Evolutionary conservation across 2,797 vertebrate species (phyloP).

Genomic region (Notolepis coatsorum): DNA sequence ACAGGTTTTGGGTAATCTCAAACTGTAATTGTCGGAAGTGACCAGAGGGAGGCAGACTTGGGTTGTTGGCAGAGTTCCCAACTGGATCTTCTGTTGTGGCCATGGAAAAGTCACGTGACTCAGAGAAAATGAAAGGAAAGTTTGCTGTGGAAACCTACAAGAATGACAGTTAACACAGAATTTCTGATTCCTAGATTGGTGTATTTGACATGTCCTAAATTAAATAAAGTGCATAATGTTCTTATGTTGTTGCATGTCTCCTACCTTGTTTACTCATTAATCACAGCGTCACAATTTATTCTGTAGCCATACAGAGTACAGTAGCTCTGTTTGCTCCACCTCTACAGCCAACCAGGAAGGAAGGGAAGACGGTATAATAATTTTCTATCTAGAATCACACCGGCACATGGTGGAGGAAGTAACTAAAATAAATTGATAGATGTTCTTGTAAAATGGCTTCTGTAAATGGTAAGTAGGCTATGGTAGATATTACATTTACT

Average conservation of each 20-base stretch:
- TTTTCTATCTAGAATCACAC: neutral
- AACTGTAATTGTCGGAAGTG: neutral
- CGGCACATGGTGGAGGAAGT: neutral
- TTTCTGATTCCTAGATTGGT: too few relatives aligned
- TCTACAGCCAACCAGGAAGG: conserved; percentile 12
- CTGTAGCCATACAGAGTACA: neutral
- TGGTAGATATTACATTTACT: neutral
- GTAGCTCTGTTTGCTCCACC: neutral
- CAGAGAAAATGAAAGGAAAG: conserved; percentile 23
- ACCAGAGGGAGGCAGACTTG: conserved; percentile 59
- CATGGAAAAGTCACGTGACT: conserved; percentile 4
- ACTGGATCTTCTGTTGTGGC: neutral
- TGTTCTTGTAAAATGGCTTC: conserved; percentile 9
- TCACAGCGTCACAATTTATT: too few relatives aligned
- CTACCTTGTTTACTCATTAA: too few relatives aligned
- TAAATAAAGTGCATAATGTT: too few relatives aligned
- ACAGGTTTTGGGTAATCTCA: too few relatives aligned
- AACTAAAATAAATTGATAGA: neutral
- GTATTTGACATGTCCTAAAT: too few relatives aligned
- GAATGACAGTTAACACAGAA: too few relatives aligned
- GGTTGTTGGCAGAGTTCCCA: neutral
- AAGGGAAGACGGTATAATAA: conserved; percentile 1
- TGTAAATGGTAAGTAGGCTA: conserved; percentile 36
- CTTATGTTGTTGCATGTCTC: too few relatives aligned
- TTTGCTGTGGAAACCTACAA: too few relatives aligned